These are phyloP conservation scores for Callocephalon fimbriatum DNA, from an alignment of 2,113 vertebrate species.

Conservation along the genomic window DNA sequence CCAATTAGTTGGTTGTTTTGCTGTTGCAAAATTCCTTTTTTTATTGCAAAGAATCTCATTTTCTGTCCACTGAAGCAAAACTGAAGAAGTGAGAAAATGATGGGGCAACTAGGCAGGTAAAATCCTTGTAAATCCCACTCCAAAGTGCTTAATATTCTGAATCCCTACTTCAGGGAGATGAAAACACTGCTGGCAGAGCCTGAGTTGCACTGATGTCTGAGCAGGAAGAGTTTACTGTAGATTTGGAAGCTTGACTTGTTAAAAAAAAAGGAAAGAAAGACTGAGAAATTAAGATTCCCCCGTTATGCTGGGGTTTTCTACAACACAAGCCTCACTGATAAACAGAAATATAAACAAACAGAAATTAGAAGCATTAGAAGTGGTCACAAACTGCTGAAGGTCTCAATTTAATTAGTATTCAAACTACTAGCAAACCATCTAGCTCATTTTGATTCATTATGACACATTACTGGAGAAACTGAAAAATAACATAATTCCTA, in stretches of 20 bases:
- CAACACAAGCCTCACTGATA: not conserved
- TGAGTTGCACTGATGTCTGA: slow-evolving; percentile 19
- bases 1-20: not conserved
- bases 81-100: slow-evolving; percentile 33
- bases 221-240: not conserved
- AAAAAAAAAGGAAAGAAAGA: not conserved
- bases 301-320: slow-evolving; percentile 10
- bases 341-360: slow-evolving; percentile 49
- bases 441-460: slow-evolving; percentile 62
- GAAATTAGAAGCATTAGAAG: slow-evolving; percentile 58
- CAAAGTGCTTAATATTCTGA: slow-evolving; percentile 48
- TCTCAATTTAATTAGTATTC: slow-evolving; percentile 61
- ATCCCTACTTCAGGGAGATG: slow-evolving; percentile 29
- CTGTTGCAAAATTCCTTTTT: not conserved
- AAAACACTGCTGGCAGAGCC: slow-evolving; percentile 4
- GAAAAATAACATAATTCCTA: slow-evolving; percentile 68
- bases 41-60: not conserved
- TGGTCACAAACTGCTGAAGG: slow-evolving; percentile 42
- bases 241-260: not conserved
- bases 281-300: slow-evolving; percentile 8
- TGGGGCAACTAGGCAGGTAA: slow-evolving; percentile 34
- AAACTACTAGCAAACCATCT: slow-evolving; percentile 3
- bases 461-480: slow-evolving; percentile 55
- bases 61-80: slow-evolving; percentile 41
- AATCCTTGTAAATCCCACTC: slow-evolving; percentile 52